Evolutionary conservation across 2,797 vertebrate genomes (phyloP).

Genomic region (Myotis myotis): DNA sequence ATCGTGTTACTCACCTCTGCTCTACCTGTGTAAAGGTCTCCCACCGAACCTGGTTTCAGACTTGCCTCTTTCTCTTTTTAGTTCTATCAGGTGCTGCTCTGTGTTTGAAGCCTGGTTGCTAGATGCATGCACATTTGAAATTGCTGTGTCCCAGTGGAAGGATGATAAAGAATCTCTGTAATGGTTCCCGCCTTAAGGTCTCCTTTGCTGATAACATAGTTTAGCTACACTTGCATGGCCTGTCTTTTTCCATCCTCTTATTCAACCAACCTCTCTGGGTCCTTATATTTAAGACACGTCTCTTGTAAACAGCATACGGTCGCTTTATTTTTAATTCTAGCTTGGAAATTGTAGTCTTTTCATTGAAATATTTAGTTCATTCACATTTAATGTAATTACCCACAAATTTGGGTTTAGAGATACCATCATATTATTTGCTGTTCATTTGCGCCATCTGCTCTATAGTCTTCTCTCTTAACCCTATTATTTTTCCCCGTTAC

Average conservation of each 20-base stretch:
- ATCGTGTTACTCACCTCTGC: fast-evolving
- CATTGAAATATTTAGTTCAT: background rate
- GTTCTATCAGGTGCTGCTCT: background rate
- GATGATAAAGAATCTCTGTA: background rate
- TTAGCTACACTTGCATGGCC: no score
- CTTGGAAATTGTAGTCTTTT: background rate
- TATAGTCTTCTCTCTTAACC: background rate
- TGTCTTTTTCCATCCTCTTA: background rate
- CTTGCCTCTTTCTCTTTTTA: background rate
- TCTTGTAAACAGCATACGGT: background rate
- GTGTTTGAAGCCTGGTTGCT: background rate
- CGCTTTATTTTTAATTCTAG: background rate
- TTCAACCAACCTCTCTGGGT: background rate
- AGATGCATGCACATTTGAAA: background rate
- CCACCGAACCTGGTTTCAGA: background rate
- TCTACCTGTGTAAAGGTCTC: background rate
- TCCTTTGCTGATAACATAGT: background rate
- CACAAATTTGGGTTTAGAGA: background rate
- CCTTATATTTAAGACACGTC: background rate
- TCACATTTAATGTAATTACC: background rate
- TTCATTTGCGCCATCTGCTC: background rate
- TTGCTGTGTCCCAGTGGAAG: background rate
- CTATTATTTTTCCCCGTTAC: background rate
- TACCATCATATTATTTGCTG: background rate
- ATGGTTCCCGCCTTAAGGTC: background rate